A percentile compares a stretch with the other conserved stretches of the same genome.
Evolutionary conservation across 92 coral and sea anemone genomes (phyloP).

Genomic region (Porites lobata): DNA sequence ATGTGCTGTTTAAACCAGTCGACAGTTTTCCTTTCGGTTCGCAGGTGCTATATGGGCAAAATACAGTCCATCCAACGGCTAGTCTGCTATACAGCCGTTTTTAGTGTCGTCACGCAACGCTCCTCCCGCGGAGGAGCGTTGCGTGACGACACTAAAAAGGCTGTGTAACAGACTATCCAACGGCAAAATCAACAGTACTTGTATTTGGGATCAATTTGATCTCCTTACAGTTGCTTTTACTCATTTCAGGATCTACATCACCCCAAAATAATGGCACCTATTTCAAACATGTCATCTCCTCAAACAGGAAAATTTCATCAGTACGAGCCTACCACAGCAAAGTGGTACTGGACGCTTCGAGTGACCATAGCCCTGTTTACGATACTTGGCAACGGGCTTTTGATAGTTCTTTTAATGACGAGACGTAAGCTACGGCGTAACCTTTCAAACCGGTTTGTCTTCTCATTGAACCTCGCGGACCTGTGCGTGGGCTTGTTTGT

Average conservation of each 20-base stretch:
- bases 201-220: too few species aligned
- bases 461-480: constrained; percentile 46
- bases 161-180: too few species aligned
- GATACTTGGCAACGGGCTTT: constrained; percentile 34
- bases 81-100: too few species aligned
- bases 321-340: neutral
- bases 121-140: too few species aligned
- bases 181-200: too few species aligned
- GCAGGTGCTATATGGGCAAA: too few species aligned
- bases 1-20: too few species aligned
- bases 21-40: too few species aligned
- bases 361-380: constrained; percentile 33
- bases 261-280: constrained; percentile 1
- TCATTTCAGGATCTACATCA: neutral
- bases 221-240: too few species aligned
- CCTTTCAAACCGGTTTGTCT: constrained; percentile 51
- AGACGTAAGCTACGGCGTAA: constrained; percentile 46
- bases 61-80: too few species aligned
- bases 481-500: constrained; percentile 50
- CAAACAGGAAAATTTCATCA: constrained; percentile 12
- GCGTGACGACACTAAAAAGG: too few species aligned
- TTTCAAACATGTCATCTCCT: neutral
- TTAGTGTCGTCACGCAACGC: too few species aligned
- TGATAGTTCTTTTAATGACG: constrained; percentile 29
- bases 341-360: constrained; percentile 56